phyloP scores from a whole-genome alignment of 2,797 vertebrate species.

The Australoheros facetus region DNA sequence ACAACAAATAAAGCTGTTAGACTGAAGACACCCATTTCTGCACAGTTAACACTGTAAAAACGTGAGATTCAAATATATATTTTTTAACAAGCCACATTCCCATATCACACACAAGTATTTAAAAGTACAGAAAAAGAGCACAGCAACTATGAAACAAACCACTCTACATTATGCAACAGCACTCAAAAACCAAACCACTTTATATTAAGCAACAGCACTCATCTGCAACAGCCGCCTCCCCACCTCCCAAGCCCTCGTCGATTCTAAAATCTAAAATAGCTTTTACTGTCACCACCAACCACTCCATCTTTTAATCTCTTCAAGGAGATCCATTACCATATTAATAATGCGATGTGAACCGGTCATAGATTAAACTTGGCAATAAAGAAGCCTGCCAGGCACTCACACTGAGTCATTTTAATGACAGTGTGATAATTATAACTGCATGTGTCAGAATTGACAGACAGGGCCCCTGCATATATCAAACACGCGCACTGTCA shows the following conservation, averaged over 20 bases:
- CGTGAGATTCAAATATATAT: constrained; percentile 1
- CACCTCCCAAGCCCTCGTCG: constrained; percentile 28
- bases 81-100: constrained; percentile 7
- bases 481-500: constrained; percentile 36
- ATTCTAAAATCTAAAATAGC: constrained; percentile 74
- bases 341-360: constrained; percentile 83
- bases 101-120: not conserved
- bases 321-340: constrained; percentile 83
- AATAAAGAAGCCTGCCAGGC: constrained; percentile 79
- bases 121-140: constrained; percentile 12
- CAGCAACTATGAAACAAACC: not conserved
- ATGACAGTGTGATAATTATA: constrained; percentile 74
- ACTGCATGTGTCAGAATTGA: constrained; percentile 70
- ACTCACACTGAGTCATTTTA: constrained; percentile 72
- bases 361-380: constrained; percentile 76
- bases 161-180: constrained; percentile 20
- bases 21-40: constrained; percentile 3
- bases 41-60: not conserved
- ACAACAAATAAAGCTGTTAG: constrained; percentile 54
- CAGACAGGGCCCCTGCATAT: constrained; percentile 62
- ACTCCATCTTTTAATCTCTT: constrained; percentile 75
- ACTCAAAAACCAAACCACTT: constrained; percentile 25
- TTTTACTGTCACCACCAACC: constrained; percentile 72
- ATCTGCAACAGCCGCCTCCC: constrained; percentile 30
- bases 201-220: constrained; percentile 35